A percentile compares a stretch with the other conserved stretches of the same genome.
phyloP scores from a whole-genome alignment of 1,140 invertebrate genomes.

The Drosophila parvula region DNA sequence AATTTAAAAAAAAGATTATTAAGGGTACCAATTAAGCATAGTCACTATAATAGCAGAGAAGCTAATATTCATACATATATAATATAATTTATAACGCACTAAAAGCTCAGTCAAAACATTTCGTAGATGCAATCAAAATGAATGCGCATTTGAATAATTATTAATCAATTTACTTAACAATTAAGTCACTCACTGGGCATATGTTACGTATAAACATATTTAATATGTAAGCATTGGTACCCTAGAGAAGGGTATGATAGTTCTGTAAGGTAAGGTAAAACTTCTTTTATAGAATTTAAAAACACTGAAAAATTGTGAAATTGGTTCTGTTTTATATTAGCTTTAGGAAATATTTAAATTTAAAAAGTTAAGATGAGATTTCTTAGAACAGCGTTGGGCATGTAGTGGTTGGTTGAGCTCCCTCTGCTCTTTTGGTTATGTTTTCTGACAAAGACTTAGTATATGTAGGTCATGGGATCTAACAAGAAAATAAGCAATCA shows the following conservation, averaged over 20 bases:
- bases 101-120: not conserved
- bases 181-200: not conserved
- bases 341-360: not conserved
- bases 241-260: not conserved
- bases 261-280: not conserved
- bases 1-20: constrained; percentile 17
- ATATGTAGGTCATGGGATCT: not conserved
- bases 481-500: not conserved
- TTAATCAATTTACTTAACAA: not conserved
- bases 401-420: not conserved
- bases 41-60: constrained; percentile 3
- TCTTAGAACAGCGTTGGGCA: no score
- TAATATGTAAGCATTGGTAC: not conserved
- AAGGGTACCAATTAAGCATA: not conserved
- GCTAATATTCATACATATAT: not conserved
- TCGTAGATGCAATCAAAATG: not conserved
- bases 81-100: not conserved
- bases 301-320: not conserved
- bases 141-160: not conserved
- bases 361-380: no score
- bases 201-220: not conserved
- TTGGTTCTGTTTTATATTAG: not conserved
- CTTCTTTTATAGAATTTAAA: not conserved
- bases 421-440: not conserved
- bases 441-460: not conserved